Evolutionary conservation across 2,888 invertebrate genomes (phyloP), one percentile per base, ranked within the genome.

Genomic region (Pseudococcus longispinus): DNA sequence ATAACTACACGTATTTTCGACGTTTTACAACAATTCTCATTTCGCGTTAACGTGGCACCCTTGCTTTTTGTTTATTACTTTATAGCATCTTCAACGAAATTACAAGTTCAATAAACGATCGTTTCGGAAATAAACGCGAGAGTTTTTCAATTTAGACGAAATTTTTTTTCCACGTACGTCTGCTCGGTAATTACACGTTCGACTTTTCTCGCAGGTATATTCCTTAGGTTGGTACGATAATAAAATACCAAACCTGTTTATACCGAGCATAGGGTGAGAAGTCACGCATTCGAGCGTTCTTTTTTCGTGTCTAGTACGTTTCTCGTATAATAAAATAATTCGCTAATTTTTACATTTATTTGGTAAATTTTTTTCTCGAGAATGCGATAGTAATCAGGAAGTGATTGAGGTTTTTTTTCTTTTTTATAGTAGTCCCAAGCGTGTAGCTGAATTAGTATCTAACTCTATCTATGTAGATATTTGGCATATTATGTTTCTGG

Each of bases 1-100:
- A 80, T 80, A 80, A 80, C 77, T 80, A 80, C 77, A 80, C 77
- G 42, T 80, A 80, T 80, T 80, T 80, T 80, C 77, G n/a, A 80
- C 77, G 37, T 80, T 80, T 80, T 80, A 80, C 77, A 74, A 74
- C 74, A 80, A 80, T 80, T 80, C 77, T 9, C 77, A 80, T 80
- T 42, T 42, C 77, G 42, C 77, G 20, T 80, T 32, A 32, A 74
- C 32, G 74, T 32, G 18, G 32, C 42, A 37, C 77, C 77, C 77
- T 80, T 80, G 5, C 77, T 80, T 42, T 15, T 80, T 42, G 77
- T 80, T 80, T 80, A 80, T 80, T 80, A 42, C 77, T 80, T 80
- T 80, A 80, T 42, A 80, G 42, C 77, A 23, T 80, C 77, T 80
- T 80, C 20, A 20, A 80, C 32, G 77, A 80, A 80, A 80, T 80